Evolutionary conservation across 2,797 vertebrate species (phyloP), one percentile per base, ranked within the genome.

Genomic region (Pangasius sanitwongsei): DNA sequence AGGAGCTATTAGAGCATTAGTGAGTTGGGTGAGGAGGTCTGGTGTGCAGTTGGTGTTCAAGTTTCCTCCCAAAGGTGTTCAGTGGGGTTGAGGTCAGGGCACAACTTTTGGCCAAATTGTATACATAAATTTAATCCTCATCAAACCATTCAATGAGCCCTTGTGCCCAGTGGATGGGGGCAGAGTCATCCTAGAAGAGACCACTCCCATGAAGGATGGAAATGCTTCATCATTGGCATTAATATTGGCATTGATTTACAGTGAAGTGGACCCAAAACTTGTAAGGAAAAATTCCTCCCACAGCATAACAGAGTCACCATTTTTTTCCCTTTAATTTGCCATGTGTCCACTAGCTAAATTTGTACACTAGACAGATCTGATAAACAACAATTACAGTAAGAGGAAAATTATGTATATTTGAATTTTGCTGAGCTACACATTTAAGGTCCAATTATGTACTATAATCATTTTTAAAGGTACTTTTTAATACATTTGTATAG

Each of bases 311-410:
- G 13, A 20, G 7, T 23, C 48, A 53, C 2, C 0, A 1, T 12
- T 59, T 12, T 59, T 59, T 59, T 59, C 9, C 7, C 13, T 16
- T 53, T 16, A 37, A 53, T 81, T 57, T 57, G 16, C 20, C 8
- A 77, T 53, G 87, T 83, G 61, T 77, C 84, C 92, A 94, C 31
- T 37, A 34, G n/a, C 0, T 59, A 25, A 20, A 25, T 37, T 8
- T 31, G 15, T 80, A 20, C 50, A 57, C 15, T n/a, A 31, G 6
- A 55, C 15, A 50, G n/a, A 50, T 77, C 25, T 77, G 28, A 55
- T 6, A 77, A 28, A n/a, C 50, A 37, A 70, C 31, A 16, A 2
- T 70, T 70, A 70, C 6, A 6, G 37, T 12, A 74, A 74, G 7
- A 92, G 9, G 8, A 41, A 74, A 44, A 50, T 7, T 48, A 25